Conservation (phyloP, 1,140 invertebrate genomes). For the Popillia japonica region DNA sequence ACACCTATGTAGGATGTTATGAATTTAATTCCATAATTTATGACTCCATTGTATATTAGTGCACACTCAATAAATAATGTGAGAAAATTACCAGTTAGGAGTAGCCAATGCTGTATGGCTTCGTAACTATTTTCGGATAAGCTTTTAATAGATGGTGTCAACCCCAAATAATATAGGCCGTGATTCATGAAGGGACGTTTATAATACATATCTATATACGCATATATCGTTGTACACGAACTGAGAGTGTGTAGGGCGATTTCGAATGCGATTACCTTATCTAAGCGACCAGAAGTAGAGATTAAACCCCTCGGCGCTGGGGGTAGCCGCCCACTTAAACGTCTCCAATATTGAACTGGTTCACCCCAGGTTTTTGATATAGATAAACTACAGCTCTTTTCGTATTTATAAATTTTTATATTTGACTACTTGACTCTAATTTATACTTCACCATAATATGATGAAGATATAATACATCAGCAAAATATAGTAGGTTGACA, state of each 20-base stretch:
- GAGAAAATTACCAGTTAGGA: too few relatives aligned
- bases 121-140: slow-evolving; percentile 58
- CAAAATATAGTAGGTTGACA: too few relatives aligned
- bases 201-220: slow-evolving; percentile 6
- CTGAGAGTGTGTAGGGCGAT: slow-evolving; percentile 49
- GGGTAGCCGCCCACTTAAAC: slow-evolving; percentile 1
- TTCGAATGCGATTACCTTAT: slow-evolving; percentile 59
- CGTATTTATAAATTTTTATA: too few relatives aligned
- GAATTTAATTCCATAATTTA: too few relatives aligned
- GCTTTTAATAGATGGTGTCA: slow-evolving; percentile 60
- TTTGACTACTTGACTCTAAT: too few relatives aligned
- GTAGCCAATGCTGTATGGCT: slow-evolving; percentile 46
- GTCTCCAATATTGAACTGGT: background rate
- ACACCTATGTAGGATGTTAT: too few relatives aligned
- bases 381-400: too few relatives aligned
- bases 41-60: too few relatives aligned
- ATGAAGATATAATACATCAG: too few relatives aligned
- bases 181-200: slow-evolving; percentile 52
- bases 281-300: slow-evolving; percentile 61
- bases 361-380: background rate
- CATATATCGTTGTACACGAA: slow-evolving; percentile 5
- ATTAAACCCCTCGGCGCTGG: slow-evolving; percentile 50
- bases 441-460: too few relatives aligned
- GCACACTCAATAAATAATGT: too few relatives aligned
- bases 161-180: slow-evolving; percentile 56